A percentile compares a stretch with the other conserved stretches of the same genome.
Evolutionary conservation across 2,888 invertebrate genomes (phyloP).

Genomic region (Leucophora obtusa): DNA sequence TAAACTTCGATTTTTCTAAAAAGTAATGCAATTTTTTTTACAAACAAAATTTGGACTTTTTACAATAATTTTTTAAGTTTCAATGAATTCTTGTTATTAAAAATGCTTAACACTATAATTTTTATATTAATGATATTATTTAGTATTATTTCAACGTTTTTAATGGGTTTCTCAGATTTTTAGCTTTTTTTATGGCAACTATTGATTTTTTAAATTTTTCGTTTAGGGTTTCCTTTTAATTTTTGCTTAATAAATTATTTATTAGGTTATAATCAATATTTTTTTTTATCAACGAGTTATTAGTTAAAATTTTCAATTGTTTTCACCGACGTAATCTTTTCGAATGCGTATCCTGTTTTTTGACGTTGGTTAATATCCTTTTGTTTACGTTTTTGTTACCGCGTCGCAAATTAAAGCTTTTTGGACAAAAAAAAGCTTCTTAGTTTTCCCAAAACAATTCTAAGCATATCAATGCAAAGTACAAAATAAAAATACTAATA

Average conservation of each 20-base stretch:
- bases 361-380: constrained; percentile 41
- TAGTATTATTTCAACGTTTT: not conserved
- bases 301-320: constrained; percentile 17
- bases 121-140: not conserved
- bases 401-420: constrained; percentile 28
- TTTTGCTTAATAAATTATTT: constrained; percentile 10
- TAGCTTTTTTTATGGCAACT: not conserved
- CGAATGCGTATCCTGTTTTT: constrained; percentile 30
- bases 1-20: constrained; percentile 48
- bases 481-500: too few species aligned
- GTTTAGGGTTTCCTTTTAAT: constrained; percentile 26
- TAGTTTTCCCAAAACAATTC: constrained; percentile 1
- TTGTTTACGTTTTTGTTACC: constrained; percentile 60
- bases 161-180: not conserved
- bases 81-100: not conserved
- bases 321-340: constrained; percentile 20
- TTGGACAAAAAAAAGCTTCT: constrained; percentile 23
- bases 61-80: not conserved
- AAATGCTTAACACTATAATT: not conserved
- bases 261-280: constrained; percentile 13
- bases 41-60: not conserved
- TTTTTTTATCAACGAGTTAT: not conserved
- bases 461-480: constrained; percentile 14
- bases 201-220: constrained; percentile 13
- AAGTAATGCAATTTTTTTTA: constrained; percentile 13